Evolutionary conservation across 2,113 vertebrate species (phyloP).

Genomic region (Thamnaconus septentrionalis): DNA sequence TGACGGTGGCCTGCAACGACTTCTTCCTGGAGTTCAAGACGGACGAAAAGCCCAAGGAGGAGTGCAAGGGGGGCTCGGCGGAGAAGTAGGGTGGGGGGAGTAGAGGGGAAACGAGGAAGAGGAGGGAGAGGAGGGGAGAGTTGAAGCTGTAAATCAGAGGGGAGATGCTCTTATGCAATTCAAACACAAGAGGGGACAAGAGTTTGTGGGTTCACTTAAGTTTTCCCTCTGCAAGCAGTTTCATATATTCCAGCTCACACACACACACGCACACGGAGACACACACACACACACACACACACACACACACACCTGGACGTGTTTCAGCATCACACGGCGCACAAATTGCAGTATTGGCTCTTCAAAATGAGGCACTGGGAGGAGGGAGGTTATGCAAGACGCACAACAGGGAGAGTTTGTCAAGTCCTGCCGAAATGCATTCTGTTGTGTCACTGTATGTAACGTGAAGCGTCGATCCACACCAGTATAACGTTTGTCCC

Average conservation of each 20-base stretch:
- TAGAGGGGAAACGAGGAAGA: not conserved
- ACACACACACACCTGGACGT: slow-evolving; percentile 11
- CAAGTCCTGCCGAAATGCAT: no score
- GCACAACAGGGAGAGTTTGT: slow-evolving; percentile 5
- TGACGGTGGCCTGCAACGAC: slow-evolving; percentile 83
- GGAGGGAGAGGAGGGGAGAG: not conserved
- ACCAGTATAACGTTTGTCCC: slow-evolving; percentile 58
- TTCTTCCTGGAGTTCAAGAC: slow-evolving; percentile 79
- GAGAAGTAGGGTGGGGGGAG: slow-evolving; percentile 53
- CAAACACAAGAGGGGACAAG: not conserved
- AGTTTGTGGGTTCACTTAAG: not conserved
- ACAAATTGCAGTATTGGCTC: slow-evolving; percentile 8
- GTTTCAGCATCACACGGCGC: slow-evolving; percentile 24
- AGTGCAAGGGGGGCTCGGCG: slow-evolving; percentile 25
- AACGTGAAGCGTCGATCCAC: no score
- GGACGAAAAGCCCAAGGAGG: slow-evolving; percentile 67
- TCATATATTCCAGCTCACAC: no score
- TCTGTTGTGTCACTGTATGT: no score
- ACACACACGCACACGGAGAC: no score
- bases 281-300: no score
- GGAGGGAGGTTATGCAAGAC: slow-evolving; percentile 3
- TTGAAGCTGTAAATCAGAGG: slow-evolving; percentile 22
- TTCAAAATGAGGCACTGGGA: slow-evolving; percentile 7
- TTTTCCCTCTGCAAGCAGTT: slow-evolving; percentile 32
- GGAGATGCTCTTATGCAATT: slow-evolving; percentile 31